Base-by-base conservation (phyloP, 2,113 vertebrate genomes). In the Apaloderma vittatum region DNA sequence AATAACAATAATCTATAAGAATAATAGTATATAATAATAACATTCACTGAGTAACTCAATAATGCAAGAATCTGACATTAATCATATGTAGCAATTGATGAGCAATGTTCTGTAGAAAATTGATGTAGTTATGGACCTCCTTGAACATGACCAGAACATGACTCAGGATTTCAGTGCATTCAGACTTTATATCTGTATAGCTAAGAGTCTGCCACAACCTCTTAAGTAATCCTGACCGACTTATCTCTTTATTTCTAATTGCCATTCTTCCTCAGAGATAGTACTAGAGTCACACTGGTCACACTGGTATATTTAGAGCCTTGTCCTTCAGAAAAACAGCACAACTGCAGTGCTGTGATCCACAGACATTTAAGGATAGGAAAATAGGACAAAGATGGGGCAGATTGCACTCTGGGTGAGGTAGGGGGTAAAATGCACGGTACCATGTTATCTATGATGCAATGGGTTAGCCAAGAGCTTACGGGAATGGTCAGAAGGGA, bases 361-460 rank as follows among this genome's bases (percentile, higher is more conserved):
- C 26, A 40, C 12, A 65, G 15, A 8, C 74, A 46, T 91, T 73
- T 74, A 73, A 68, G 16, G 16, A 62, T 11, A 15, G 4, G 9
- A 80, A 67, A 21, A 45, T 12, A 86, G 40, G 32, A 58, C 23
- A 73, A 62, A 81, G 20, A 14, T 1, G 16, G 15, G 17, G 5
- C 4, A 3, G 22, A 15, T 68, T 79, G 6, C 6, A 30, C 4
- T 61, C 17, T 34, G 1, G 13, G 17, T 12, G 21, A 77, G 40
- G 18, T 15, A 55, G 23, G 61, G 4, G 17, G n/a, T 72, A 7
- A 73, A 15, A 70, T 6, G 20, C 36, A 37, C 29, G 3, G 1
- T 8, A 66, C 12, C 6, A 19, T 62, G 27, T 5, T 73, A 18
- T 27, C 0, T 0, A 45, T 29, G 32, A 62, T 15, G 8, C 19